phyloP scores from a whole-genome alignment of 2,888 invertebrate species.

The Sturmia bella region DNA sequence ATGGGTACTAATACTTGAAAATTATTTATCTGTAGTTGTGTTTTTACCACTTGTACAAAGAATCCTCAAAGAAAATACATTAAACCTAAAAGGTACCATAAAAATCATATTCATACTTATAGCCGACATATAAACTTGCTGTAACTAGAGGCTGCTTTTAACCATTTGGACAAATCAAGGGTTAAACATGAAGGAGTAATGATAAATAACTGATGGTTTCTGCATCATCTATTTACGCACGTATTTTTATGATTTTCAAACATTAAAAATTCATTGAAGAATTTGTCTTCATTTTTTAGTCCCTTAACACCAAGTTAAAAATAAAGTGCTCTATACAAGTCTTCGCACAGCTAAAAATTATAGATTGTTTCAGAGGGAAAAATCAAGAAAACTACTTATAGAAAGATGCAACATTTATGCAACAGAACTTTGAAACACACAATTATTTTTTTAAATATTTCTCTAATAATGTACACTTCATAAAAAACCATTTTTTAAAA shows the following conservation, averaged over 20 bases:
- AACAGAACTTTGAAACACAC: too few relatives aligned
- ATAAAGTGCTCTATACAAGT: constrained; percentile 3
- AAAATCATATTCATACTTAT: not conserved
- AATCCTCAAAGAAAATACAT: constrained; percentile 54
- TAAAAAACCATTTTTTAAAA: too few relatives aligned
- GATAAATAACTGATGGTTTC: constrained; percentile 53
- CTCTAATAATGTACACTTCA: too few relatives aligned
- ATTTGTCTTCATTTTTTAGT: constrained; percentile 51
- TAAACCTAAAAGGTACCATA: constrained; percentile 44
- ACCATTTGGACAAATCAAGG: constrained; percentile 11
- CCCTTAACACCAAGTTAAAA: constrained; percentile 39
- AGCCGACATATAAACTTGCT: not conserved
- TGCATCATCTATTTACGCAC: constrained; percentile 63
- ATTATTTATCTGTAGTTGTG: constrained; percentile 1
- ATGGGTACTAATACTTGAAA: constrained; percentile 23
- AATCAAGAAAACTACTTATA: too few relatives aligned
- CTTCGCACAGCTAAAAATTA: not conserved
- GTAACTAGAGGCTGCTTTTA: not conserved
- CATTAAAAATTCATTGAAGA: constrained; percentile 70
- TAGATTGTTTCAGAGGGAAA: too few relatives aligned
- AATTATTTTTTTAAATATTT: too few relatives aligned
- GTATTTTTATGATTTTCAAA: constrained; percentile 54
- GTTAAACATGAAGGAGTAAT: constrained; percentile 65
- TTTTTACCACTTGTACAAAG: not conserved
- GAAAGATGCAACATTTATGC: too few relatives aligned